phyloP scores from a whole-genome alignment of 2,888 invertebrate species.

The Galeopsomyia nigrocyanea region DNA sequence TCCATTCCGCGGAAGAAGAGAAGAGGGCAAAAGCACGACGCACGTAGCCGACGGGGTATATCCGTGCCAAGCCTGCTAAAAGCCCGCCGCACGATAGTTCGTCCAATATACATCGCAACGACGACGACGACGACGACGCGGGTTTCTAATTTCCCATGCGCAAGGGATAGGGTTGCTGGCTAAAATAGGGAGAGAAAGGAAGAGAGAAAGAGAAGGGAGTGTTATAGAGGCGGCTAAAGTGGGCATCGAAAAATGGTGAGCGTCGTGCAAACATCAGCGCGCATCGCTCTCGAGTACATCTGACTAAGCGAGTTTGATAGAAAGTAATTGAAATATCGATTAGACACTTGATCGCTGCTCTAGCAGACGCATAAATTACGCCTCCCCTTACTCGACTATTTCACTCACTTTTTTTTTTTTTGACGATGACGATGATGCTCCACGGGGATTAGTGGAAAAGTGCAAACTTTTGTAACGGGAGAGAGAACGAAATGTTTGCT shows the following conservation, averaged over 20 bases:
- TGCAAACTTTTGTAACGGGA: conserved; percentile 6
- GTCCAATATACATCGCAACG: no score
- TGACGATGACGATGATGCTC: background rate
- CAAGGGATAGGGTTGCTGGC: background rate
- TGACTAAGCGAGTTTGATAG: conserved; percentile 47
- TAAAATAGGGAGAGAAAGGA: background rate
- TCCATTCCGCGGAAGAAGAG: no score
- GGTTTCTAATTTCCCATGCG: conserved; percentile 39
- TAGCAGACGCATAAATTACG: background rate
- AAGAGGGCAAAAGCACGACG: no score
- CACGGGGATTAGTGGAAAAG: background rate
- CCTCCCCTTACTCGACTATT: background rate
- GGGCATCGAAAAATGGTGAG: conserved; percentile 37
- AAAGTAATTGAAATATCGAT: conserved; percentile 49
- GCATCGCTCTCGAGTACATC: conserved; percentile 26
- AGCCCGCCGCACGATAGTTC: no score
- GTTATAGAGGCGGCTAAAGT: conserved; percentile 31
- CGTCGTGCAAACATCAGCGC: conserved; percentile 37
- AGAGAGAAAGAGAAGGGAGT: background rate
- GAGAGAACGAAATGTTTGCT: no score
- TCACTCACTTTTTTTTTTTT: background rate
- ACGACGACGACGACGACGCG: no score
- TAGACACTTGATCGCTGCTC: conserved; percentile 30
- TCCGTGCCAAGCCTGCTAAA: no score
- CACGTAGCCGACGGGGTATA: no score